Conservation (phyloP, 2,113 vertebrate genomes). For the Microcebus griseorufus region DNA sequence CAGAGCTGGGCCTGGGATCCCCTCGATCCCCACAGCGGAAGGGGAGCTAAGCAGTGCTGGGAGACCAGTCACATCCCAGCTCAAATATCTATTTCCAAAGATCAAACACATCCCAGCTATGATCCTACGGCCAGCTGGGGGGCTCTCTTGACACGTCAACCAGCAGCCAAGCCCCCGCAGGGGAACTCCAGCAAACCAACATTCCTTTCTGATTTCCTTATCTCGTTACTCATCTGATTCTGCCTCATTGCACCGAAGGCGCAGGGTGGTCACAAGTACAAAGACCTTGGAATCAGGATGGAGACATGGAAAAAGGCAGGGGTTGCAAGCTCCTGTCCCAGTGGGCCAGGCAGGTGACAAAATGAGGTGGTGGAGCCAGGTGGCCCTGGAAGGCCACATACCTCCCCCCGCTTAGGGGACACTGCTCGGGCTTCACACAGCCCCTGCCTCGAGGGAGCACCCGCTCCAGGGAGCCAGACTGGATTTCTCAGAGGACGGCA, state of each 20-base stretch:
- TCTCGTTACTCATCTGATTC: neutral
- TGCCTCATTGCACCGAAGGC: neutral
- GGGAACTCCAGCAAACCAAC: neutral
- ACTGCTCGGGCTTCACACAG: neutral
- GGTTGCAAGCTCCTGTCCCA: rapidly evolving
- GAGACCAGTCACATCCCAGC: neutral
- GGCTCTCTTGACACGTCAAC: neutral
- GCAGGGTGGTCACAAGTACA: neutral
- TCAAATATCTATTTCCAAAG: neutral
- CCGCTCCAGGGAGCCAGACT: rapidly evolving
- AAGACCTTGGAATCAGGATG: neutral
- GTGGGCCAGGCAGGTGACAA: neutral
- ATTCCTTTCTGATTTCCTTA: neutral
- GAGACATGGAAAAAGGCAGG: neutral
- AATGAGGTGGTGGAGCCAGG: neutral
- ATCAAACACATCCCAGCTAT: neutral
- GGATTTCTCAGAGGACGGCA: neutral
- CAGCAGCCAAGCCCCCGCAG: neutral
- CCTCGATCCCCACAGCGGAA: neutral
- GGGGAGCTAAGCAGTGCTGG: neutral
- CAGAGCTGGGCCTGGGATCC: neutral
- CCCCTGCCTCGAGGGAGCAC: neutral
- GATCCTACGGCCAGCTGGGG: rapidly evolving
- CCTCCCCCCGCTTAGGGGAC: neutral
- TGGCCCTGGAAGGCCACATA: neutral